Evolutionary conservation across 1,140 invertebrate species (phyloP).

Genomic region (Drosophila ohnishii): DNA sequence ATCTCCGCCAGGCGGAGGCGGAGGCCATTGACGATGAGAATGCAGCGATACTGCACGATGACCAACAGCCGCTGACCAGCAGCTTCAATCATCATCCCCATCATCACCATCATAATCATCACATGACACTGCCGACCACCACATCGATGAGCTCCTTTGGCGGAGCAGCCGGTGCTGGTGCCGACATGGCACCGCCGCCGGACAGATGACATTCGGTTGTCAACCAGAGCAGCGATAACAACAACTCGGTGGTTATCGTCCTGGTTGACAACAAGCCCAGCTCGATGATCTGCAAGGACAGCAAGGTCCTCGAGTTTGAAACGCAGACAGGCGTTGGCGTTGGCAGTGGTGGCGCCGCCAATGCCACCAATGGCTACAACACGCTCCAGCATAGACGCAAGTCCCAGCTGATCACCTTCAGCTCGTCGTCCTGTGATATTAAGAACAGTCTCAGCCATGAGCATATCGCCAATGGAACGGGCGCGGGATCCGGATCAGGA

Average conservation of each 20-base stretch:
- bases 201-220: slow-evolving; percentile 83
- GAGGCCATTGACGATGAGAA: slow-evolving; percentile 79
- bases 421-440: slow-evolving; percentile 79
- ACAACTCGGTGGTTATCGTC: slow-evolving; percentile 82
- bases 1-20: slow-evolving; percentile 68
- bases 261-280: slow-evolving; percentile 83
- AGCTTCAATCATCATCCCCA: slow-evolving; percentile 54
- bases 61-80: slow-evolving; percentile 76
- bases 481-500: not conserved
- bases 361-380: slow-evolving; percentile 58
- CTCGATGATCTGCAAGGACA: slow-evolving; percentile 82
- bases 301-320: slow-evolving; percentile 72
- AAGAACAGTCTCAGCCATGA: slow-evolving; percentile 82
- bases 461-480: slow-evolving; percentile 54
- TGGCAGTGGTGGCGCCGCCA: not conserved
- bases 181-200: slow-evolving; percentile 11
- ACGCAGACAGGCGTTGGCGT: slow-evolving; percentile 24
- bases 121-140: slow-evolving; percentile 34
- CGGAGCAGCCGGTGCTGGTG: slow-evolving; percentile 4
- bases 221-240: slow-evolving; percentile 82
- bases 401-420: slow-evolving; percentile 80
- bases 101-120: not conserved
- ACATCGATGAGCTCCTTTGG: slow-evolving; percentile 74
- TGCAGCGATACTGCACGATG: slow-evolving; percentile 71
- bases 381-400: slow-evolving; percentile 76